A percentile compares a stretch with the other conserved stretches of the same genome.
These are phyloP conservation scores for Mya arenaria DNA, from an alignment of 1,140 invertebrate genomes.

Conservation along the genomic window DNA sequence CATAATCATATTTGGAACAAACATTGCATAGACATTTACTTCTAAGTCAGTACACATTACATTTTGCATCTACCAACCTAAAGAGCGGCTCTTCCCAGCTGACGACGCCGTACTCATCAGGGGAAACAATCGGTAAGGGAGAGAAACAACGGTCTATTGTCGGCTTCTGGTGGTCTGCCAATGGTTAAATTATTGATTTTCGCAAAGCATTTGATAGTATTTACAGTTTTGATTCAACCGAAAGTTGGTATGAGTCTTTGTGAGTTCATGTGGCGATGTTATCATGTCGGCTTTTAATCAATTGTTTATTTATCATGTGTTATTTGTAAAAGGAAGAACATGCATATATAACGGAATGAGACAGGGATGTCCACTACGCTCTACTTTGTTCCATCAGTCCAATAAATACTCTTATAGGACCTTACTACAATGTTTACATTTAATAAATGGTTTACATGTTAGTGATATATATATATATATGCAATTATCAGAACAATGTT, in stretches of 20 bases:
- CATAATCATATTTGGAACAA: too few species aligned
- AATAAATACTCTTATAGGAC: background rate
- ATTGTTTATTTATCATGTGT: background rate
- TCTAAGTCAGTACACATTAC: too few species aligned
- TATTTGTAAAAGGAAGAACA: background rate
- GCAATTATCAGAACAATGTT: background rate
- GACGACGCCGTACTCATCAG: slow-evolving; percentile 80
- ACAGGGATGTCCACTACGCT: background rate
- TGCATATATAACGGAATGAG: background rate
- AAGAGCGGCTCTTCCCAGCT: slow-evolving; percentile 87
- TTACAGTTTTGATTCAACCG: too few species aligned
- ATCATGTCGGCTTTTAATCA: background rate
- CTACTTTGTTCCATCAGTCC: background rate
- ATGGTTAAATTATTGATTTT: background rate
- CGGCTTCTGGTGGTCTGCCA: slow-evolving; percentile 85
- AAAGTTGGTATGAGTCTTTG: too few species aligned
- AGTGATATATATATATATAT: background rate
- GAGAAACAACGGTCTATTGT: slow-evolving; percentile 85
- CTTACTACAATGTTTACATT: background rate
- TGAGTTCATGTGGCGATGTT: background rate
- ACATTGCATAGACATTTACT: too few species aligned
- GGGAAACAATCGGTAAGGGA: slow-evolving; percentile 83
- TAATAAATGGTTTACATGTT: too few species aligned
- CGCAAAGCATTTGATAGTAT: background rate
- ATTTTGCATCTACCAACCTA: too few species aligned